Evolutionary conservation across 1,140 invertebrate species (phyloP).

Genomic region (Marisa cornuarietis): DNA sequence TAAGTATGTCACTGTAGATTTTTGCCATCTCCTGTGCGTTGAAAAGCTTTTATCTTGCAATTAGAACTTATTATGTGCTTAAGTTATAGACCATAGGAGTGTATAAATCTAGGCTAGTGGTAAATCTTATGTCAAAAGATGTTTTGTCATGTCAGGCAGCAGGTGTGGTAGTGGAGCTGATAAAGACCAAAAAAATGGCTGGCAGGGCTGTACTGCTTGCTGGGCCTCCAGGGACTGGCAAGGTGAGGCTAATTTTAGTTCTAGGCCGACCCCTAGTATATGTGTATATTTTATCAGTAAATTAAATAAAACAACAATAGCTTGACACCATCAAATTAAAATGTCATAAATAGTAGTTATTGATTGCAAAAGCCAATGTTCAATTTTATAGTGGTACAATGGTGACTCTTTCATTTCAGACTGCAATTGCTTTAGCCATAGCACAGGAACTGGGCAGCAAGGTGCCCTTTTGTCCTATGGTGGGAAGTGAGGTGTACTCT

Average conservation of each 20-base stretch:
- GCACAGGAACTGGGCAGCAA: conserved; percentile 98
- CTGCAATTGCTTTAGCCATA: conserved; percentile 96
- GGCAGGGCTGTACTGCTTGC: conserved; percentile 94
- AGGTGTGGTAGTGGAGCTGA: conserved; percentile 96
- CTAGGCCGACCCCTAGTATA: no score
- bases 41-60: no score
- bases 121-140: not conserved
- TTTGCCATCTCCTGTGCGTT: no score
- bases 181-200: conserved; percentile 97
- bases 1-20: no score
- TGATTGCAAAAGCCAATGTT: not conserved
- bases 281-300: no score
- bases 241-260: conserved; percentile 66
- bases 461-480: conserved; percentile 99
- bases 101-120: not conserved
- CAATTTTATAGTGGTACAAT: conserved; percentile 20
- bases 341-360: no score
- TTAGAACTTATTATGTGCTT: no score
- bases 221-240: conserved; percentile 98
- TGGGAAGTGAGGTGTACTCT: conserved; percentile 98
- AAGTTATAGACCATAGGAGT: no score
- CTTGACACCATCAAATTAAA: no score
- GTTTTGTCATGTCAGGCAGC: conserved; percentile 81
- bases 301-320: no score
- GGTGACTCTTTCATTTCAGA: conserved; percentile 67